A percentile compares a stretch with the other conserved stretches of the same genome.
Evolutionary conservation across 2,797 vertebrate genomes (phyloP).

Genomic region (Simalia tracyae): DNA sequence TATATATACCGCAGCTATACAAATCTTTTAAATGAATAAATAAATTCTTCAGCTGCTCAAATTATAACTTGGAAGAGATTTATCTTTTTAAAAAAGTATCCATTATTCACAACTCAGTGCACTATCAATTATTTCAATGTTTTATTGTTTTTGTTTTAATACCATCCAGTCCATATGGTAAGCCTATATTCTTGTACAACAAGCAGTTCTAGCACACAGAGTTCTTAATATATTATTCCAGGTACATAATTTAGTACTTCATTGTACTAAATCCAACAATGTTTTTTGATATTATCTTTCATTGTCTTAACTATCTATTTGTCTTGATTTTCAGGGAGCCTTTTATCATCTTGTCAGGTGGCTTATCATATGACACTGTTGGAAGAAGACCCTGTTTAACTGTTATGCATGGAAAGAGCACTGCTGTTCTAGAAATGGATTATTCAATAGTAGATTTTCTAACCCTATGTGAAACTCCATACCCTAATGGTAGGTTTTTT

Average conservation of each 20-base stretch:
- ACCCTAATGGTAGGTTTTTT: slow-evolving; percentile 86
- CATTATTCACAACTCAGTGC: background rate
- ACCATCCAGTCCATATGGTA: background rate
- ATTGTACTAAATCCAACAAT: background rate
- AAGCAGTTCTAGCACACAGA: background rate
- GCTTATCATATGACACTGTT: slow-evolving; percentile 94
- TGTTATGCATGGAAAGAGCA: slow-evolving; percentile 99
- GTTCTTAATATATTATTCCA: background rate
- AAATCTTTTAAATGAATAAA: background rate
- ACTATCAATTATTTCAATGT: background rate
- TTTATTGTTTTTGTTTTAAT: background rate
- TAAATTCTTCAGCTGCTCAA: background rate
- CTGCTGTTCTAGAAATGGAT: slow-evolving; percentile 98
- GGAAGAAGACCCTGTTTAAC: slow-evolving; percentile 96
- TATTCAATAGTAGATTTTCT: slow-evolving; percentile 97
- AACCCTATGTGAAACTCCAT: slow-evolving; percentile 98
- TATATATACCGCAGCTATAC: background rate
- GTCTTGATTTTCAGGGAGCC: slow-evolving; percentile 84
- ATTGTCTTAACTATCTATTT: slow-evolving; percentile 32
- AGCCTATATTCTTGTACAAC: background rate
- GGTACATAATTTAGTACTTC: background rate
- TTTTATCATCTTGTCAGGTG: slow-evolving; percentile 95
- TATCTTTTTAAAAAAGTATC: background rate
- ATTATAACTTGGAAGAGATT: background rate
- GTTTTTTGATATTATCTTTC: background rate